These are phyloP conservation scores for Ditylenchus dipsaci DNA, from an alignment of 1,140 invertebrate species.

Conservation along the genomic window DNA sequence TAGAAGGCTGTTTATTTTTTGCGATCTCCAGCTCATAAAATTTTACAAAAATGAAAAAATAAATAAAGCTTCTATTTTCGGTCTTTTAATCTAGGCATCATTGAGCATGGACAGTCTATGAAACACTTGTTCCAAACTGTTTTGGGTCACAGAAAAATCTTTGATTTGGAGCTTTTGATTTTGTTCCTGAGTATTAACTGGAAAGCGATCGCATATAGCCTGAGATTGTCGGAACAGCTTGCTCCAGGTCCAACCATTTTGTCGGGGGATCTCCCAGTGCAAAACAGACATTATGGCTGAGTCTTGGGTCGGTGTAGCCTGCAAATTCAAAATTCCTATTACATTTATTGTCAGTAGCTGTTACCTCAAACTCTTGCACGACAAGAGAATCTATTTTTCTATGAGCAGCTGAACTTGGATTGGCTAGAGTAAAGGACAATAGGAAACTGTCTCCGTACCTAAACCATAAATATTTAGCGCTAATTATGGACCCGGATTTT, in stretches of 20 bases:
- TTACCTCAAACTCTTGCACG: too few species aligned
- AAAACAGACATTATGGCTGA: conserved; percentile 2
- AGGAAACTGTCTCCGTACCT: conserved; percentile 14
- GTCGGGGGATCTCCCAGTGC: conserved; percentile 39
- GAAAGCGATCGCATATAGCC: conserved; percentile 27
- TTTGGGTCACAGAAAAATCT: conserved; percentile 44
- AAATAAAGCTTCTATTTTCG: too few species aligned
- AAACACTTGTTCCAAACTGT: conserved; percentile 44
- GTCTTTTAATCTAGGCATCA: too few species aligned
- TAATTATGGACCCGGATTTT: neutral
- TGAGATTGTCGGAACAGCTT: conserved; percentile 29
- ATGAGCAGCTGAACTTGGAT: neutral
- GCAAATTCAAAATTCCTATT: neutral
- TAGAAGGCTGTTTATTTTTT: too few species aligned
- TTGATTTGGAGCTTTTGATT: conserved; percentile 21
- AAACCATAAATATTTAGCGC: neutral
- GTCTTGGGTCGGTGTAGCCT: neutral
- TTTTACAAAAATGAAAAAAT: too few species aligned
- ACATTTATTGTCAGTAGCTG: too few species aligned
- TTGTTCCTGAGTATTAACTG: neutral
- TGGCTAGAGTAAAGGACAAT: conserved; percentile 3
- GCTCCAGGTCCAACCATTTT: conserved; percentile 17
- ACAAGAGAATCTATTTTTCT: neutral
- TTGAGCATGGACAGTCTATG: too few species aligned
- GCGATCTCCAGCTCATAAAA: too few species aligned